Evolutionary conservation across 1,140 invertebrate species (phyloP).

Genomic region (Chionoecetes opilio): DNA sequence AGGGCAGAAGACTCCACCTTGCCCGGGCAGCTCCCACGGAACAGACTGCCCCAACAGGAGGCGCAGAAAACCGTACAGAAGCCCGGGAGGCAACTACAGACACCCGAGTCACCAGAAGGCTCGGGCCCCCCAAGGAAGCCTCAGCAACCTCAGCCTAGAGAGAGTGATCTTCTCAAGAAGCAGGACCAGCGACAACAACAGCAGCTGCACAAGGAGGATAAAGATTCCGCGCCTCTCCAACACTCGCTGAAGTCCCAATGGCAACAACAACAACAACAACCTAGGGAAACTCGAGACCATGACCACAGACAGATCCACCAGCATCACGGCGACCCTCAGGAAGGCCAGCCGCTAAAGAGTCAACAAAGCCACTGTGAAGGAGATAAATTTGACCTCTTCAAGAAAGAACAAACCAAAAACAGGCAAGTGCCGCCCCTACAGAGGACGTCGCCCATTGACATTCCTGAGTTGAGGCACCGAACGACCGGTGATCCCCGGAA

Average conservation of each 20-base stretch:
- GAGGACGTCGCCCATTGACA: constrained; percentile 42
- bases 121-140: not conserved
- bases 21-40: not conserved
- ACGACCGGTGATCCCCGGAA: not conserved
- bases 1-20: not conserved
- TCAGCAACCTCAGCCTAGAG: not conserved
- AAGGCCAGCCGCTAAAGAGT: too few relatives aligned
- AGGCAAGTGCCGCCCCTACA: constrained; percentile 35
- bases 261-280: constrained; percentile 39
- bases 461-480: not conserved
- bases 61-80: not conserved
- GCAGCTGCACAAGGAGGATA: constrained; percentile 12
- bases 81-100: not conserved
- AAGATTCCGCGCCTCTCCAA: not conserved
- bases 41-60: constrained; percentile 47
- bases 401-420: not conserved
- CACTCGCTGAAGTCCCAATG: not conserved
- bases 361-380: too few relatives aligned
- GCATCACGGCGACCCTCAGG: not conserved
- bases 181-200: not conserved
- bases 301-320: not conserved
- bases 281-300: not conserved
- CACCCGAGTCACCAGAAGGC: not conserved
- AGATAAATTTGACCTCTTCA: not conserved
- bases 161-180: not conserved